These are phyloP conservation scores for Graptemys geographica DNA, from an alignment of 2,797 vertebrate genomes.

Conservation along the genomic window DNA sequence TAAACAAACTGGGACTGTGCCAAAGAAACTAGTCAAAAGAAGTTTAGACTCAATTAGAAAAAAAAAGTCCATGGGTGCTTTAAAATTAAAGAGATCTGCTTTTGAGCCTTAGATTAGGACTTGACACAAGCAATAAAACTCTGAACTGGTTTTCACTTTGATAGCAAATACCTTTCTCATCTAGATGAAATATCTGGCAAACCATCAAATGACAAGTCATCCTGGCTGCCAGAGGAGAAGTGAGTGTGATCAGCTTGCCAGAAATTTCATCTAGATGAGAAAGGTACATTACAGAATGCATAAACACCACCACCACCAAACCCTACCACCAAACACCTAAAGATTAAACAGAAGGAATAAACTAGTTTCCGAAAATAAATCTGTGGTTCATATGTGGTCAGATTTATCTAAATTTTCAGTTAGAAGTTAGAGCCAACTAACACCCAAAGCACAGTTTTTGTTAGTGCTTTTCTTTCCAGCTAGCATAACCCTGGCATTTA, in stretches of 20 bases:
- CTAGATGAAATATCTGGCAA: neutral
- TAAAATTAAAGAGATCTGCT: neutral
- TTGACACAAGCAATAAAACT: neutral
- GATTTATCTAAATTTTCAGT: neutral
- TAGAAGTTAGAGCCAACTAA: neutral
- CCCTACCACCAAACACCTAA: neutral
- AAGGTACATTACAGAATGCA: constrained; percentile 1
- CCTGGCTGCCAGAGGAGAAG: constrained; percentile 28
- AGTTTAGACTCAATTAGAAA: neutral
- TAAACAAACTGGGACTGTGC: neutral
- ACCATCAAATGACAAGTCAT: constrained; percentile 33
- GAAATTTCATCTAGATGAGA: neutral
- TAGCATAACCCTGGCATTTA: neutral
- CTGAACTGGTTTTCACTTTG: constrained; percentile 40
- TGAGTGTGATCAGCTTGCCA: constrained; percentile 26
- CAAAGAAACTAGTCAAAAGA: neutral
- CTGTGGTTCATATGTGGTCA: neutral
- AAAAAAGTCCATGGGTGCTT: neutral
- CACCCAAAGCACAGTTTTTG: neutral
- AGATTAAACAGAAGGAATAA: constrained; percentile 2
- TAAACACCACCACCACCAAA: neutral
- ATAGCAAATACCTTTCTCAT: neutral
- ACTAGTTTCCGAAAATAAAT: constrained; percentile 12
- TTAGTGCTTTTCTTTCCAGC: neutral
- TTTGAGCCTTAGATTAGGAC: neutral